Percentiles rank a stretch among this genome's conserved stretches.
phyloP scores from a whole-genome alignment of 2,797 vertebrate genomes.

The Yasuhikotakia modesta region DNA sequence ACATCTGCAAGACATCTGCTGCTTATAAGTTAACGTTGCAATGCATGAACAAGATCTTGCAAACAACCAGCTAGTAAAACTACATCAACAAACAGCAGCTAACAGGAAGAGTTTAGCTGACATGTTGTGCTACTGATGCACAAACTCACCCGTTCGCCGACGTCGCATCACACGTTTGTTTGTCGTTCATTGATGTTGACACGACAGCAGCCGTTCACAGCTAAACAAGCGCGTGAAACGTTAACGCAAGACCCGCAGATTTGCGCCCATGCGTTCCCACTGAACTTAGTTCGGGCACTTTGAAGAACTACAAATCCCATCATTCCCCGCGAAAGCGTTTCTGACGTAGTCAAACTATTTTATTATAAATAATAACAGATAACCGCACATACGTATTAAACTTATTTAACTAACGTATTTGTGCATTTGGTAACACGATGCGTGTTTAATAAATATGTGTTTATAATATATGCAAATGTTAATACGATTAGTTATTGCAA shows the following conservation, averaged over 20 bases:
- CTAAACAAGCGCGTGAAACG: background rate
- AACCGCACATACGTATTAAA: background rate
- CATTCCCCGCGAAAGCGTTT: background rate
- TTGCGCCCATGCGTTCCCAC: slow-evolving; percentile 7
- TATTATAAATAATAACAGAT: background rate
- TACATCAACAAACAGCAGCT: background rate
- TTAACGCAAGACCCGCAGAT: background rate
- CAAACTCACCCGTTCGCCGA: slow-evolving; percentile 31
- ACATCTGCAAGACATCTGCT: background rate
- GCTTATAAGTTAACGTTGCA: background rate
- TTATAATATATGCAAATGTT: background rate
- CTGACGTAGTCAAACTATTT: background rate
- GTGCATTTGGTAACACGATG: background rate
- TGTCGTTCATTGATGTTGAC: slow-evolving; percentile 11
- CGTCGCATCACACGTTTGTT: slow-evolving; percentile 2
- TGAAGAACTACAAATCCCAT: slow-evolving; percentile 43
- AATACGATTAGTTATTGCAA: background rate
- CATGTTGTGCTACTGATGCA: background rate
- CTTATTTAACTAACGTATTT: background rate
- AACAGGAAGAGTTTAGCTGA: slow-evolving; percentile 20
- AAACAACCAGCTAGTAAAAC: background rate
- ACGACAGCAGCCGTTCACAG: background rate
- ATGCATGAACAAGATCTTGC: background rate
- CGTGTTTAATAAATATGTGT: background rate
- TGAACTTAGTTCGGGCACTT: slow-evolving; percentile 21